phyloP scores from a whole-genome alignment of 1,140 invertebrate genomes.

The Antheraea pernyi region DNA sequence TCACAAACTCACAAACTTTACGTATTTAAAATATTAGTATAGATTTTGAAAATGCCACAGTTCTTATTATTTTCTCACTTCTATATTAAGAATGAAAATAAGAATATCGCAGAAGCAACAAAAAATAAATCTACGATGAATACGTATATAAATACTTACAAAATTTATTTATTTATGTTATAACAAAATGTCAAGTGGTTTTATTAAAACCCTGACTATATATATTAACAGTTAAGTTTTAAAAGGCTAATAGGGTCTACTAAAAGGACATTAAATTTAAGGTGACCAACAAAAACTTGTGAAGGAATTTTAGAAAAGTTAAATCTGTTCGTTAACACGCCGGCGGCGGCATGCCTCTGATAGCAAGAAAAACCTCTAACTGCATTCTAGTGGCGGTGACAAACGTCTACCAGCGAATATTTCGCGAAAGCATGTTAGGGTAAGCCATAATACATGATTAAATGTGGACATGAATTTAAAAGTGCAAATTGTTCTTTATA shows the following conservation, averaged over 20 bases:
- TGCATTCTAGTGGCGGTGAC: slow-evolving; percentile 39
- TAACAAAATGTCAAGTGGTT: too few relatives aligned
- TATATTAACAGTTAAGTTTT: background rate
- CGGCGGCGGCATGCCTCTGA: slow-evolving; percentile 32
- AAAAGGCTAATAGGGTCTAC: background rate
- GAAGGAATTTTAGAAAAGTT: slow-evolving; percentile 21
- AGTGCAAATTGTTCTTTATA: too few relatives aligned
- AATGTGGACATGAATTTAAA: background rate
- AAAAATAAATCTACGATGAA: too few relatives aligned
- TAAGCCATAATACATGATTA: background rate
- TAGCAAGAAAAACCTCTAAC: slow-evolving; percentile 40
- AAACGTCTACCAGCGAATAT: slow-evolving; percentile 33
- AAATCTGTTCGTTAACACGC: slow-evolving; percentile 49
- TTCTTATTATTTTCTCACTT: too few relatives aligned
- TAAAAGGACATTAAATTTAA: background rate
- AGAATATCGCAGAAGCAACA: too few relatives aligned
- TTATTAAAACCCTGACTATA: too few relatives aligned
- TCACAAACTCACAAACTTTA: too few relatives aligned
- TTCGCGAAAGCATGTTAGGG: slow-evolving; percentile 25
- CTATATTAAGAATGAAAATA: too few relatives aligned
- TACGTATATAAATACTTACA: too few relatives aligned
- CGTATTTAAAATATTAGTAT: too few relatives aligned
- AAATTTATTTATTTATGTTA: too few relatives aligned
- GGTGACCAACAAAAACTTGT: background rate
- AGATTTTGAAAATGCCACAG: too few relatives aligned